These are phyloP conservation scores for Habropoda laboriosa DNA, from an alignment of 1,140 invertebrate genomes.

Conservation along the genomic window DNA sequence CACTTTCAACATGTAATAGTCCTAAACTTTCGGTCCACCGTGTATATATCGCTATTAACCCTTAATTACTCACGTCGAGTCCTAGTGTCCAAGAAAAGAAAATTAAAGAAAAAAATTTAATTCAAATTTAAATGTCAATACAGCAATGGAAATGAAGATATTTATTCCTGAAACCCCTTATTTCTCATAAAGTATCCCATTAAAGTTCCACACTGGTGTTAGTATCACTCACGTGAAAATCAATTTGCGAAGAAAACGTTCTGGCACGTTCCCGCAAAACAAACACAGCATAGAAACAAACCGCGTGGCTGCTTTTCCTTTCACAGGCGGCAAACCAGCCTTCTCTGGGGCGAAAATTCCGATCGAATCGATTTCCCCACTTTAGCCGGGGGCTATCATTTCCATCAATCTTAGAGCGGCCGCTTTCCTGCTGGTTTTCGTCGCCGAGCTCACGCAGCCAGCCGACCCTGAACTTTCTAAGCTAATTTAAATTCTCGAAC, in stretches of 20 bases:
- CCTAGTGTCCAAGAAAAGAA: no score
- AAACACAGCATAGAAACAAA: background rate
- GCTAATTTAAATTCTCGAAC: conserved; percentile 73
- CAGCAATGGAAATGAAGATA: no score
- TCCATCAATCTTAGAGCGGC: conserved; percentile 50
- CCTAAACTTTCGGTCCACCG: no score
- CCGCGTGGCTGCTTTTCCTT: conserved; percentile 31
- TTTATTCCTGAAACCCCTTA: no score
- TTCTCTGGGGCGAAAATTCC: conserved; percentile 38
- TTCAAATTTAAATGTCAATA: no score
- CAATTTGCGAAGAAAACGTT: background rate
- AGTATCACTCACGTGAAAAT: background rate
- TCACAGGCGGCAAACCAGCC: conserved; percentile 49
- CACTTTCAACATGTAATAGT: no score
- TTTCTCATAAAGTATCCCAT: no score
- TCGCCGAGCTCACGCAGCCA: conserved; percentile 56
- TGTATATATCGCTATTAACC: no score
- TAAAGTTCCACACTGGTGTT: no score
- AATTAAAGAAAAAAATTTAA: no score
- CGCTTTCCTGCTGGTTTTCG: conserved; percentile 32
- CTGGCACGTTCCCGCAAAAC: background rate
- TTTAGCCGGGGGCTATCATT: conserved; percentile 15
- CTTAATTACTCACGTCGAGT: no score
- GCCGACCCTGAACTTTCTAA: conserved; percentile 76
- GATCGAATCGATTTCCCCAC: conserved; percentile 57